Evolutionary conservation across 2,888 invertebrate species (phyloP), one percentile per base, ranked within the genome.

Genomic region (Lasioglossum malachurum): DNA sequence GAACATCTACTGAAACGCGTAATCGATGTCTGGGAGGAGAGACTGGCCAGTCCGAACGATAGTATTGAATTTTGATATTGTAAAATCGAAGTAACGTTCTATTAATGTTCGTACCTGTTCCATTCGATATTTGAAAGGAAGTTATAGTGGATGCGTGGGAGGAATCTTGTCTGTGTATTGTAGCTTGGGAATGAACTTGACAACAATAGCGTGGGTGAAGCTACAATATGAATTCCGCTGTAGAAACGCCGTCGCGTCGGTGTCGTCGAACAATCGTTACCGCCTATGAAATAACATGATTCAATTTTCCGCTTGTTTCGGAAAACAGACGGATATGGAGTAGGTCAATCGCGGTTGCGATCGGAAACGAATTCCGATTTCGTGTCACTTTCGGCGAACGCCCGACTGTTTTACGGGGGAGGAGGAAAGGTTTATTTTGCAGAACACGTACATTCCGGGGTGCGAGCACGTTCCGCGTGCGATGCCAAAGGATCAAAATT

Each of bases 341-440:
- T 27, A 60, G 12, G 14, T 4, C 27, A 31, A 64, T 64, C 60
- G 60, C 67, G 23, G 23, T 31, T 23, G 10, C 35, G 64, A 79
- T 73, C 38, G 53, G 14, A 69, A 75, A 57, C 69, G 35, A 76
- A 60, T 76, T 86, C 73, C 64, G 76, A 74, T 82, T 71, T 82
- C 67, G 4, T 12, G 44, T 77, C 35, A 31, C 27, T 31, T n/a
- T 14, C 71, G 23, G 23, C 78, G 38, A 67, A 79, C 41, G 19
- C 49, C 53, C n/a, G 76, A 46, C 64, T 10, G 57, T 41, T 35
- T 8, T 7, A 0, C 23, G 12, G 0, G 41, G 1, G 4, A 10
- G 23, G 19, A 19, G 57, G 49, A 74, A 79, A n/a, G 41, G 60
- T 73, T 84, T 78, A 64, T 74, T 86, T 82, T 69, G 49, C 73